A percentile compares a stretch with the other conserved stretches of the same genome.
Conservation (phyloP, 1,140 invertebrate genomes). For the Maconellicoccus hirsutus region DNA sequence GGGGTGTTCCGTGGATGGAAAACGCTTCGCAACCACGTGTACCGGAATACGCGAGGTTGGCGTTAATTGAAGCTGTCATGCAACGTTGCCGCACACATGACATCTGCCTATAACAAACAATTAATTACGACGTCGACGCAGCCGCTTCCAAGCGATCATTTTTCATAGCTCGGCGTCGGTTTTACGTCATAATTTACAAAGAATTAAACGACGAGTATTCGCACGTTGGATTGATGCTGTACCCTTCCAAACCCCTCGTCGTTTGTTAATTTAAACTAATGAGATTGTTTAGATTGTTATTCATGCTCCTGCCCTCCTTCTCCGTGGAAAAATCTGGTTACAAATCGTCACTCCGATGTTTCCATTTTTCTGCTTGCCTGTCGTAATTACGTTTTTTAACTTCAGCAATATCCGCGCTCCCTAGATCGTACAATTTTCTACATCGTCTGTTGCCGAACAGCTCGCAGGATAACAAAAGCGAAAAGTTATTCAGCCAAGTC, state of each 20-base stretch:
- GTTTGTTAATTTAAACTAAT: not conserved
- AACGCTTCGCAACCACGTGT: no score
- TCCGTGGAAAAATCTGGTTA: no score
- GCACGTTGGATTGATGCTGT: not conserved
- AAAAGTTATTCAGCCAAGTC: not conserved
- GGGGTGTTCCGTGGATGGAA: no score
- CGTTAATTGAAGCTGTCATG: slow-evolving; percentile 1
- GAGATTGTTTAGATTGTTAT: not conserved
- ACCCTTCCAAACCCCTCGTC: no score
- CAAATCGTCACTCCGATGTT: no score
- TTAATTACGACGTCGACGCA: not conserved
- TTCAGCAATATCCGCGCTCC: no score
- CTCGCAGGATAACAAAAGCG: not conserved
- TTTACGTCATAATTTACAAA: not conserved
- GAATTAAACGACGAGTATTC: not conserved
- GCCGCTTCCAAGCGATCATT: not conserved
- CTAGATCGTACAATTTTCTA: no score
- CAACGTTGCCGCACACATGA: not conserved
- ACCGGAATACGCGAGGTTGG: no score
- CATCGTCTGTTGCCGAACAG: not conserved
- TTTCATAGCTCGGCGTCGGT: not conserved
- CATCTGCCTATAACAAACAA: not conserved
- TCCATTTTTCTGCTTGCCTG: no score
- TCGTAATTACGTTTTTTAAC: no score
- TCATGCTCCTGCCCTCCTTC: no score